Conservation (phyloP, 1,140 invertebrate genomes). For the Helicoverpa armigera region DNA sequence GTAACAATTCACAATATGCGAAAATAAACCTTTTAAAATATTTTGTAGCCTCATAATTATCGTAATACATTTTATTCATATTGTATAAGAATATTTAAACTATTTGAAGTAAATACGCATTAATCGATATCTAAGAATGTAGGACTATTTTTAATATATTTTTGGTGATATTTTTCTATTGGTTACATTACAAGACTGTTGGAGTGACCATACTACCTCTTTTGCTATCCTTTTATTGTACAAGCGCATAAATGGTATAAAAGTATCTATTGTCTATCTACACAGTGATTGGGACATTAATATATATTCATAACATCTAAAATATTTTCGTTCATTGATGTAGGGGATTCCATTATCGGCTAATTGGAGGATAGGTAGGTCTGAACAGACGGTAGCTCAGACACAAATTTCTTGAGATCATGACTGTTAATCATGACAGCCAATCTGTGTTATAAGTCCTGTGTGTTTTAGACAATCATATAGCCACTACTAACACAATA, state of each 20-base stretch:
- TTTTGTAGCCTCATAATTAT: constrained; percentile 41
- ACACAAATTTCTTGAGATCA: no score
- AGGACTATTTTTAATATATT: no score
- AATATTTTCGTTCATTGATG: no score
- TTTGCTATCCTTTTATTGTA: background rate
- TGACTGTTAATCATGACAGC: no score
- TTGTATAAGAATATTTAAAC: constrained; percentile 12
- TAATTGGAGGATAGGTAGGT: no score
- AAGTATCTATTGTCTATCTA: background rate
- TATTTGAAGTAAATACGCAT: constrained; percentile 3
- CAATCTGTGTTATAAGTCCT: background rate
- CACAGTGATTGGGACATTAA: background rate
- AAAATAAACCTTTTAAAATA: constrained; percentile 56
- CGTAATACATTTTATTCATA: constrained; percentile 13
- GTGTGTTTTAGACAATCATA: background rate
- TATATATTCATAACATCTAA: background rate
- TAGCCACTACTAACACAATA: background rate
- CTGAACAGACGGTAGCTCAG: no score
- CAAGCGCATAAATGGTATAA: background rate
- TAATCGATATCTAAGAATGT: no score
- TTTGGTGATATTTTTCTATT: no score
- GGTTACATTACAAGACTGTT: no score
- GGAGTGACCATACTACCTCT: background rate
- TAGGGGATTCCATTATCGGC: no score
- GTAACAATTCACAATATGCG: constrained; percentile 77